Conservation (phyloP, 1,140 invertebrate species). For the Drosophila nikananu region DNA sequence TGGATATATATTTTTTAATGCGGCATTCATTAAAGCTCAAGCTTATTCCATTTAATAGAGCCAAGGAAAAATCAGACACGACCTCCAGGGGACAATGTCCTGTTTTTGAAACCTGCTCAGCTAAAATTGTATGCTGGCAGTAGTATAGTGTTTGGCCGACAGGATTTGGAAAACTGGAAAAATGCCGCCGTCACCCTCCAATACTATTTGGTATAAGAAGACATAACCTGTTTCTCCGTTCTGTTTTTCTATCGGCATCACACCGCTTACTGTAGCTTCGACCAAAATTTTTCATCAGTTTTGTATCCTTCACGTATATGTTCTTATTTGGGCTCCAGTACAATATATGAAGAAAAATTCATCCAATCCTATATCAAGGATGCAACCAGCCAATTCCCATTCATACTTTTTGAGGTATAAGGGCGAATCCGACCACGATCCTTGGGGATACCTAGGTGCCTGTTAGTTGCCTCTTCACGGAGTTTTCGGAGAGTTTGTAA, state of each 20-base stretch:
- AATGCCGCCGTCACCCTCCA: neutral
- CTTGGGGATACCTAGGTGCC: too few species aligned
- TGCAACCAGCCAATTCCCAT: too few species aligned
- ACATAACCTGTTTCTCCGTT: neutral
- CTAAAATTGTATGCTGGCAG: slow-evolving; percentile 10
- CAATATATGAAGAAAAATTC: too few species aligned
- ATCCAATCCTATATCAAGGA: too few species aligned
- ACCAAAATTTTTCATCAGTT: neutral
- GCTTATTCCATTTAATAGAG: neutral
- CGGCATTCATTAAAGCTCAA: slow-evolving; percentile 9
- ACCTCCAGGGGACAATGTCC: slow-evolving; percentile 5
- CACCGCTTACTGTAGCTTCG: neutral
- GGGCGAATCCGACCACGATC: too few species aligned
- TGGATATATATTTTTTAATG: neutral
- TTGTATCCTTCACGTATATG: too few species aligned
- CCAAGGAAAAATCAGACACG: slow-evolving; percentile 4
- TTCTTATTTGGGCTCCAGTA: too few species aligned
- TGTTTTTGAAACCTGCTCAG: slow-evolving; percentile 1
- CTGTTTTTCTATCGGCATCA: neutral
- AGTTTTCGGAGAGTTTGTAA: slow-evolving; percentile 11
- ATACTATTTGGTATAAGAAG: neutral
- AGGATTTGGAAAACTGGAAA: slow-evolving; percentile 7
- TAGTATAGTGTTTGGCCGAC: slow-evolving; percentile 5
- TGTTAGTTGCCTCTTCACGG: slow-evolving; percentile 1
- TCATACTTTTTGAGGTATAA: too few species aligned